These are phyloP conservation scores for Tridacna crocea DNA, from an alignment of 2,888 invertebrate genomes.

Conservation along the genomic window DNA sequence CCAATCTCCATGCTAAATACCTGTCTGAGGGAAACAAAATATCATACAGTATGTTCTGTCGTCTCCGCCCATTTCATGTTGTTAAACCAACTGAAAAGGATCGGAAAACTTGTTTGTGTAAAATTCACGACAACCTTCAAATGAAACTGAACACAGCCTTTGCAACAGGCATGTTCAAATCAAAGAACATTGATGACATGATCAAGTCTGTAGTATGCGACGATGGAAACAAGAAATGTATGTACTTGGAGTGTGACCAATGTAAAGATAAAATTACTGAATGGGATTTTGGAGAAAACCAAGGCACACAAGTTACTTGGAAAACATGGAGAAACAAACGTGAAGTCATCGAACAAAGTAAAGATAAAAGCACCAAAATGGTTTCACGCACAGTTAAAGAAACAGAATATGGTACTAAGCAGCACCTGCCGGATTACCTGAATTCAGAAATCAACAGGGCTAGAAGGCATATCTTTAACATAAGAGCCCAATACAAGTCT, in stretches of 20 bases:
- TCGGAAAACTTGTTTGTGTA: constrained; percentile 30
- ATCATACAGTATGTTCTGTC: constrained; percentile 50
- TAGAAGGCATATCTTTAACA: constrained; percentile 30
- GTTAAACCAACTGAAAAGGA: constrained; percentile 45
- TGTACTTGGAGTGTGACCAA: constrained; percentile 31
- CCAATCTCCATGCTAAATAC: too few species aligned
- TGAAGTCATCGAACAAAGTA: not conserved
- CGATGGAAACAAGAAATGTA: constrained; percentile 28
- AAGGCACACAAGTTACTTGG: not conserved
- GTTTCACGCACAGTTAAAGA: constrained; percentile 2
- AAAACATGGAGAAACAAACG: constrained; percentile 8
- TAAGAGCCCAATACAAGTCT: constrained; percentile 22
- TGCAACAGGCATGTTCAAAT: constrained; percentile 10
- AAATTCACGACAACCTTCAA: constrained; percentile 44
- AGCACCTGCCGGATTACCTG: not conserved
- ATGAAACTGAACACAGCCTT: constrained; percentile 30
- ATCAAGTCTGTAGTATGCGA: constrained; percentile 34
- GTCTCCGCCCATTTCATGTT: constrained; percentile 46
- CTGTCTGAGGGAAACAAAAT: too few species aligned
- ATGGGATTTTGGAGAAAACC: not conserved
- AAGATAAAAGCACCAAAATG: not conserved
- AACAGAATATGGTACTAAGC: not conserved
- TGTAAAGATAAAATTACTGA: not conserved
- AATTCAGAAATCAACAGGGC: not conserved
- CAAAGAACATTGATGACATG: constrained; percentile 21